Evolutionary conservation across 2,888 invertebrate genomes (phyloP).

Genomic region (Melieria picta): DNA sequence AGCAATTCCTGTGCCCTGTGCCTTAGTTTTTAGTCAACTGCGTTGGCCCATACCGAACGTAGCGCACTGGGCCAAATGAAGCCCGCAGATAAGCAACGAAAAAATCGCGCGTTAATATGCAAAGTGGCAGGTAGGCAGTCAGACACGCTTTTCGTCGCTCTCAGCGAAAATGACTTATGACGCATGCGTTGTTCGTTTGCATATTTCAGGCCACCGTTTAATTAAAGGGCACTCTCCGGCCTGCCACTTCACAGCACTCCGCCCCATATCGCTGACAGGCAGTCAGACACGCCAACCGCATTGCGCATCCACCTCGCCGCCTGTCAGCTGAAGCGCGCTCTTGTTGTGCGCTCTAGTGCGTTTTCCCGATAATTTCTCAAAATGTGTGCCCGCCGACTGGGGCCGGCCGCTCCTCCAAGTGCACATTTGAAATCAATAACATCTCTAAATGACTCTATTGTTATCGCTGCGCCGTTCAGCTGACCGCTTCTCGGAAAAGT

Average conservation of each 20-base stretch:
- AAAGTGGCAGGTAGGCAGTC: constrained; percentile 55
- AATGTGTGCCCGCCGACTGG: neutral
- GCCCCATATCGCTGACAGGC: too few relatives aligned
- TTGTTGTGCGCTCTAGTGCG: neutral
- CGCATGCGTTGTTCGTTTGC: constrained; percentile 60
- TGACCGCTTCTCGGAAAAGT: constrained; percentile 43
- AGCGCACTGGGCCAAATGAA: constrained; percentile 36
- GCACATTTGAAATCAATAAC: constrained; percentile 30
- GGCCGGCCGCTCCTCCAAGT: neutral
- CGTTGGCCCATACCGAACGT: too few relatives aligned
- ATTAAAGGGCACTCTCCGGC: constrained; percentile 56
- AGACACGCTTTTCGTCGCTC: constrained; percentile 38
- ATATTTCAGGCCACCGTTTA: constrained; percentile 66
- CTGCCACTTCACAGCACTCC: constrained; percentile 44
- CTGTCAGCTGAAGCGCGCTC: constrained; percentile 12
- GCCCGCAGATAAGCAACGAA: constrained; percentile 14
- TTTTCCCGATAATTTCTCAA: neutral
- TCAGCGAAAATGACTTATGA: constrained; percentile 63
- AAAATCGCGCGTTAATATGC: constrained; percentile 53
- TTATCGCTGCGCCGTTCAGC: constrained; percentile 13
- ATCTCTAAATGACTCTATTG: constrained; percentile 35
- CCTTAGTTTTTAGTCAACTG: too few relatives aligned
- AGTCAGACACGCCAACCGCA: neutral
- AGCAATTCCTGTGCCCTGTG: too few relatives aligned
- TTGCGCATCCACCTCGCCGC: neutral